Base-by-base conservation (phyloP, 2,113 vertebrate genomes). In the Sceloporus tristichus region DNA sequence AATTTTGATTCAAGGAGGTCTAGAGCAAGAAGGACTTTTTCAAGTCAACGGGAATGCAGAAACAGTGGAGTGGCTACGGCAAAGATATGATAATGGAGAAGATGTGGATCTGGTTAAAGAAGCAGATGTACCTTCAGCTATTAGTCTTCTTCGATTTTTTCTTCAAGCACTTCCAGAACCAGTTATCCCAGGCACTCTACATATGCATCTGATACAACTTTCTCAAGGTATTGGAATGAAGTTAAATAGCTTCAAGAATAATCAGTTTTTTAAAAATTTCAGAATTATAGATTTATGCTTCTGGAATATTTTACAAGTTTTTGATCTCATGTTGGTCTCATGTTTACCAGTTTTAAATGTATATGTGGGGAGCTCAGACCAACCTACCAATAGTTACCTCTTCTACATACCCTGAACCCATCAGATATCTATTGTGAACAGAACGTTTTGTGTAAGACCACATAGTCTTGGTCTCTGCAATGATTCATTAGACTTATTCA, bases 141-240 rank as follows among this genome's bases (percentile, higher is more conserved):
- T 99, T 95, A 99, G 98, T 96, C 96, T 99, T 95, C 98, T 99
- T 94, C 98, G 98, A 92, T 98, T 99, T 96, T 99, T 99, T 96
- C 97, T 99, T 97, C 98, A 99, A 94, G 98, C 98, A 97, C 98
- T 99, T 96, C 98, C 98, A 85, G 98, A 99, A 95, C 98, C 98
- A 9, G 96, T 99, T 93, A 98, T 99, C 88, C 98, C 98, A 89
- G 96, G 96, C 83, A 97, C 96, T 91, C 96, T 99, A 93, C 98
- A 99, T 95, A 96, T 95, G 92, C 98, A 98, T 96, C 97, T 99
- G 90, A 97, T 99, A 92, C 98, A 99, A 92, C 97, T 99, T 88
- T 98, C 98, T 96, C 98, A 98, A 98, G 98, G 98, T 99, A 94
- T 88, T 54, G 34, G 89, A 71, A 65, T 70, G 0, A n/a, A 89